A percentile compares a stretch with the other conserved stretches of the same genome.
Evolutionary conservation across 2,888 invertebrate genomes (phyloP).

Genomic region (Penaeus monodon): DNA sequence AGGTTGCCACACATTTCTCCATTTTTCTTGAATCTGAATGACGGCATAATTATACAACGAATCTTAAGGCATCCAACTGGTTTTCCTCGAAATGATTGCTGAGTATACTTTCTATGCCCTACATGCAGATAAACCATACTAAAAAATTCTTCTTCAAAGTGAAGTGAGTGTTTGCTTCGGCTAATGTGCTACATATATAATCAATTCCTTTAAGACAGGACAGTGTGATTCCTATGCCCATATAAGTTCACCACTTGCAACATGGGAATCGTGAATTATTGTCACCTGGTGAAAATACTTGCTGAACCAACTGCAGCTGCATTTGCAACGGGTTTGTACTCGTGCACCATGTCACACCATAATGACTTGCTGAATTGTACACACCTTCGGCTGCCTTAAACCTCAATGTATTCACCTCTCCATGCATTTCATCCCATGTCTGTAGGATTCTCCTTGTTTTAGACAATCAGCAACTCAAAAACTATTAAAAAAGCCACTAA

Average conservation of each 20-base stretch:
- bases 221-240: conserved; percentile 33
- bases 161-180: conserved; percentile 12
- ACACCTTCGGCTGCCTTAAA: neutral
- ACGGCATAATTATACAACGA: conserved; percentile 16
- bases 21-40: neutral
- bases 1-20: neutral
- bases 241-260: conserved; percentile 25
- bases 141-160: conserved; percentile 27
- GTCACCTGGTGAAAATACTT: neutral
- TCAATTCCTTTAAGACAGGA: conserved; percentile 20
- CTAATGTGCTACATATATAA: conserved; percentile 14
- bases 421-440: neutral
- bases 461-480: conserved; percentile 16
- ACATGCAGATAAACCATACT: conserved; percentile 5
- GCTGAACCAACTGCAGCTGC: neutral
- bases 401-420: neutral
- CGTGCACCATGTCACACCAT: conserved; percentile 7
- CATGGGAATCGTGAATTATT: conserved; percentile 19
- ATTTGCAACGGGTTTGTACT: neutral
- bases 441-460: conserved; percentile 7
- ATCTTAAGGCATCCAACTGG: conserved; percentile 31
- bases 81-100: conserved; percentile 11
- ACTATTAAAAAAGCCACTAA: conserved; percentile 4
- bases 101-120: conserved; percentile 11
- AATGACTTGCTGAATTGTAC: neutral